Evolutionary conservation across 2,888 invertebrate genomes (phyloP), one percentile per base, ranked within the genome.

Genomic region (Exocentrus adspersus): DNA sequence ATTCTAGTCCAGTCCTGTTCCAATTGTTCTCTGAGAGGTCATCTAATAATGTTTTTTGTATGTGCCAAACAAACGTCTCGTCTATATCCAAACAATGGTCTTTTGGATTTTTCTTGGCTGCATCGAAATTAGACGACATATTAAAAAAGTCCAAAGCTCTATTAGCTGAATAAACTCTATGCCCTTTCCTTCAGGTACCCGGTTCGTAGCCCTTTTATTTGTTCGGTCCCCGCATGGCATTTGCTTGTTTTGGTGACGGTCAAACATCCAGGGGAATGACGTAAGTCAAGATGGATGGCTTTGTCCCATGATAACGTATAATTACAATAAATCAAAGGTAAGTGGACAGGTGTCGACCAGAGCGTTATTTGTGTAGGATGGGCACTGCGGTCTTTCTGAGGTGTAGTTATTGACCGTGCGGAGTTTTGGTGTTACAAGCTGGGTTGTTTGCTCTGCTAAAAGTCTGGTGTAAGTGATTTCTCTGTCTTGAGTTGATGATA

Each of bases 291-390:
- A 73, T 74, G 70, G 75, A 75, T 75, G 73, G 73, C 71, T 24
- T 70, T 66, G 69, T 74, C 73, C 72, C 73, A 70, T 72, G 75
- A 75, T 75, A 75, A 71, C 75, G 59, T 69, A 69, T 75, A 75
- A 75, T 75, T 75, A 75, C 68, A 72, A 74, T 74, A 74, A 74
- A 74, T 75, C 73, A 75, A 72, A 72, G 70, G 70, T 71, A 72
- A 73, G 72, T 72, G 73, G 75, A 68, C 75, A 73, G 70, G 71
- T 72, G 72, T 72, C 68, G 65, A 64, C 60, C 57, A 58, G 12
- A 46, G 61, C 45, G 50, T 30, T 60, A 60, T 67, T 59, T 64
- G 60, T 61, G 60, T 65, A 62, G 63, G 56, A 60, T 63, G 54
- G 16, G 30, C 37, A 24, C 14, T 20, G 43, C 19, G 43, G 43